Base-by-base conservation (phyloP, 2,797 vertebrate species). In the Myotis vivesi region DNA sequence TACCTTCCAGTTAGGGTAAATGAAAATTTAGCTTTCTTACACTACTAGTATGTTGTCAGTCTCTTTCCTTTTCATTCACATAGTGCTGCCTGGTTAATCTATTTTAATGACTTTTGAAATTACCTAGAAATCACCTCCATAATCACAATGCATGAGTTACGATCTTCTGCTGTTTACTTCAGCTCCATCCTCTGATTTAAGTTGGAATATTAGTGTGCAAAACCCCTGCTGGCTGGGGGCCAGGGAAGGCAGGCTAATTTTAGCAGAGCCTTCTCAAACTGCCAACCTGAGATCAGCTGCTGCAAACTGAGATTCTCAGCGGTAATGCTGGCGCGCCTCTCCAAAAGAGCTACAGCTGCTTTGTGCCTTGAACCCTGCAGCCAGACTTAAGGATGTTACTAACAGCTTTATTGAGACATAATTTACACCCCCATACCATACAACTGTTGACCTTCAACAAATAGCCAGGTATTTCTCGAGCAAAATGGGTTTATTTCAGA, bases 91-190 rank as follows among this genome's bases (percentile, higher is more conserved):
- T 68, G 38, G 57, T 81, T 82, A 66, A 82, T 73, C 66, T 81
- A 81, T n/a, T 87, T 93, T 81, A 73, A 73, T 69, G 28, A 87
- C 51, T 41, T 86, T 79, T 79, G 73, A 79, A 79, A 73, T 4
- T 71, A 79, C 46, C 68, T 87, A 36, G 33, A 92, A 44, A 72
- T 79, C 11, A 72, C 44, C 41, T 92, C 69, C 33, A 53, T 41
- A 80, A 72, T 53, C 10, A 8, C 55, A 80, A 62, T 22, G 4
- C 36, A 22, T 46, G 76, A 44, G 62, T 76, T 57, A 80, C 8
- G 33, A 73, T 68, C 77, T 82, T 81, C 36, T 51, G 28, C 44
- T 72, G 5, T 51, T 80, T 62, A 51, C 44, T 80, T 33, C 25
- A 62, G 25, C 19, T 4, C 1, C 36, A 51, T 59, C 13, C 49